Base-by-base conservation (phyloP, 2,888 invertebrate genomes). In the Drosophila anceps region DNA sequence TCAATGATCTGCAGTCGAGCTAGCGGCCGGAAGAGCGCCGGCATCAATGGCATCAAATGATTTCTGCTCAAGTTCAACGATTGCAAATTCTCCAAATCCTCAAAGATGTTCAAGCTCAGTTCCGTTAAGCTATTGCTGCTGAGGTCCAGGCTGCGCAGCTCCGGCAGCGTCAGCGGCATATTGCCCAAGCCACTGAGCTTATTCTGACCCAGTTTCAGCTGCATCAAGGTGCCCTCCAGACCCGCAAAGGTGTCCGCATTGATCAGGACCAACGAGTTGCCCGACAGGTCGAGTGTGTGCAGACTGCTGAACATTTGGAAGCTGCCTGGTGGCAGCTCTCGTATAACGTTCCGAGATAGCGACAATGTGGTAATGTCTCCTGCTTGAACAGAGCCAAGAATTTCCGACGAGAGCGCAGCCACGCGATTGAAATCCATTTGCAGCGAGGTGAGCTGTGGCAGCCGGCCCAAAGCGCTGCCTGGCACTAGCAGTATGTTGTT, bases 401-500 rank as follows among this genome's bases (percentile, higher is more conserved):
- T 96, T 81, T 97, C 97, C 10, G 95, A 95, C 0, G 97, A 97
- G 48, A 98, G 92, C 0, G 97, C 98, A 0, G 97, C 97, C 6
- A 98, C 96, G 79, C 98, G 94, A 92, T 98, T 98, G 92, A 96
- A 98, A 79, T 97, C 97, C 72, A 98, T 93, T 89, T 96, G 96
- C 0, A 98, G 94, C 13, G 95, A 95, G 4, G 95, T 94, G 3
- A 98, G 93, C 55, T 95, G 95, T 0, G 97, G 96, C 15, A 98
- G 92, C n/a, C 96, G 95, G 9, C 96, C 96, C 7, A 98, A 93
- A 0, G 98, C 97, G 46, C 96, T 95, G 0, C 97, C 96, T 0
- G 98, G 98, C 44, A 98, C 95, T 1, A 97, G 93, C 0, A 98
- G 94, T 62, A 98, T 96, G 78, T 98, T 97, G 93, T 98, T 98